phyloP scores from a whole-genome alignment of 2,113 vertebrate species.

The Pristiophorus japonicus region DNA sequence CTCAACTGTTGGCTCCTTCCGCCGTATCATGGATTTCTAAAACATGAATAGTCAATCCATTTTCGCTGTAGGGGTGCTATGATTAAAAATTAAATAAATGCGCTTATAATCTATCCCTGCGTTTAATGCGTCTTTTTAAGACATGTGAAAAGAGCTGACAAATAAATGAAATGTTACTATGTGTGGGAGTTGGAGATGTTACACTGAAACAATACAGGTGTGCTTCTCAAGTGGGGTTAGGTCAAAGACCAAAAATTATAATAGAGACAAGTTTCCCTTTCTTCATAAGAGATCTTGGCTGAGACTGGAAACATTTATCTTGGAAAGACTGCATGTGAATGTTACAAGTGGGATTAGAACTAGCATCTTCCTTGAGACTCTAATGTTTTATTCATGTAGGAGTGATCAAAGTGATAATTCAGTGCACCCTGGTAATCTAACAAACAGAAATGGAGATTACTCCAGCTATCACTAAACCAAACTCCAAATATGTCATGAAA shows the following conservation, averaged over 20 bases:
- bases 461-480: too few species aligned
- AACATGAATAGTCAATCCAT: background rate
- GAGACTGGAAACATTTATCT: background rate
- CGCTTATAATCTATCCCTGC: background rate
- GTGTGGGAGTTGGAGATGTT: background rate
- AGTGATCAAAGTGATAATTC: too few species aligned
- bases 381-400: too few species aligned
- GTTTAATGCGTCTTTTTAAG: background rate
- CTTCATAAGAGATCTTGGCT: background rate
- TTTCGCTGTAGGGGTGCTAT: background rate
- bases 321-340: background rate
- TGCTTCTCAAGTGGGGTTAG: background rate
- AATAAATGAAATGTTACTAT: background rate
- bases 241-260: background rate
- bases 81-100: background rate
- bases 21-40: background rate
- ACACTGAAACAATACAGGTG: background rate
- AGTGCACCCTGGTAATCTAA: too few species aligned
- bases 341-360: too few species aligned
- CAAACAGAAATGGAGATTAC: too few species aligned
- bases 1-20: constrained; percentile 45
- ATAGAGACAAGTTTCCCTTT: background rate
- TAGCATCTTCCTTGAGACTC: too few species aligned
- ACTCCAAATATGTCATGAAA: too few species aligned
- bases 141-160: background rate